Conservation (phyloP, 2,888 invertebrate genomes). For the Machimus rusticus region DNA sequence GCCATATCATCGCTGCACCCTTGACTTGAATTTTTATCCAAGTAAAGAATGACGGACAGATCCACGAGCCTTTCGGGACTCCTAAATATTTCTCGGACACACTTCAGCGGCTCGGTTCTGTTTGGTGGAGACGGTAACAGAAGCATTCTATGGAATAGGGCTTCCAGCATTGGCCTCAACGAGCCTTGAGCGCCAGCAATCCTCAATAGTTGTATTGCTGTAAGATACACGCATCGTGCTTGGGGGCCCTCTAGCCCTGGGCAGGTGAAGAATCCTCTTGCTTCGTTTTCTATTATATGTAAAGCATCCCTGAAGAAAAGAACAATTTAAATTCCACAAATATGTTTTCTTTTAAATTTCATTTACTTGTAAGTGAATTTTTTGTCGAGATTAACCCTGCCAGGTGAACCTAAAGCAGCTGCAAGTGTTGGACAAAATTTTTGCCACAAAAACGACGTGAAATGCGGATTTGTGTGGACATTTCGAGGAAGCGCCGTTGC, state of each 20-base stretch:
- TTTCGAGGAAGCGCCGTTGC: slow-evolving; percentile 84
- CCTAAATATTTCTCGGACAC: slow-evolving; percentile 76
- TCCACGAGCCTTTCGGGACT: slow-evolving; percentile 82
- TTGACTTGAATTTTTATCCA: slow-evolving; percentile 72
- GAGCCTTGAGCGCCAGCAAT: slow-evolving; percentile 86
- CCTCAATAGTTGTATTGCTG: slow-evolving; percentile 87
- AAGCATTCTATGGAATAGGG: slow-evolving; percentile 91
- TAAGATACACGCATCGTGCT: slow-evolving; percentile 86
- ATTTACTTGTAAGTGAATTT: slow-evolving; percentile 74
- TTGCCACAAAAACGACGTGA: slow-evolving; percentile 90
- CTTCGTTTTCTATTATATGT: slow-evolving; percentile 62
- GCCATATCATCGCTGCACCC: slow-evolving; percentile 81
- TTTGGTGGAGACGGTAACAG: slow-evolving; percentile 86
- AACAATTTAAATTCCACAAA: not conserved
- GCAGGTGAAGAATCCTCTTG: slow-evolving; percentile 62
- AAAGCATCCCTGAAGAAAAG: slow-evolving; percentile 58
- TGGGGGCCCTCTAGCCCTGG: slow-evolving; percentile 78
- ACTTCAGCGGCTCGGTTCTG: slow-evolving; percentile 83
- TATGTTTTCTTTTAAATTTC: not conserved
- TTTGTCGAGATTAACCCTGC: slow-evolving; percentile 73
- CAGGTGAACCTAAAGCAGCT: slow-evolving; percentile 86
- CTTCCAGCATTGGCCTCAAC: slow-evolving; percentile 90
- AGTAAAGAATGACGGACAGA: slow-evolving; percentile 68
- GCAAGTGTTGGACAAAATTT: slow-evolving; percentile 90
- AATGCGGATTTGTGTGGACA: slow-evolving; percentile 84